Conservation (phyloP, 2,113 vertebrate species). For the Leptobrachium leishanense region DNA sequence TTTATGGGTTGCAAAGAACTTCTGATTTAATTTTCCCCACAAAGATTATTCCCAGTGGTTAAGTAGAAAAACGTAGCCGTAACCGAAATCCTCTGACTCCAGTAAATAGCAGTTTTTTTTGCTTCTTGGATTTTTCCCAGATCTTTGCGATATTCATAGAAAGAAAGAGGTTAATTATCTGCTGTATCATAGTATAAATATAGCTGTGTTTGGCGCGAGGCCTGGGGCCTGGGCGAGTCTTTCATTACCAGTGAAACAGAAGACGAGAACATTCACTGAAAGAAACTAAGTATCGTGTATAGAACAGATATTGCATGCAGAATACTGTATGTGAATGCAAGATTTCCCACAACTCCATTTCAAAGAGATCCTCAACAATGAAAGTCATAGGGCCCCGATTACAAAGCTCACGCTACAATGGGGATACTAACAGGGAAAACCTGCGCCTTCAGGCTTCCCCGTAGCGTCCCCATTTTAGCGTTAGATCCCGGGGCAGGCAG, state of each 20-base stretch:
- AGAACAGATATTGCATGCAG: background rate
- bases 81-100: background rate
- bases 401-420: too few relatives aligned
- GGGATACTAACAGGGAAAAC: too few relatives aligned
- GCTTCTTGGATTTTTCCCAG: background rate
- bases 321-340: too few relatives aligned
- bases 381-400: too few relatives aligned
- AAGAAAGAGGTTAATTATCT: conserved; percentile 26
- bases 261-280: background rate
- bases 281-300: background rate
- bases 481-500: too few relatives aligned
- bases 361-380: too few relatives aligned
- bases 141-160: background rate
- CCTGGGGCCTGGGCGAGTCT: conserved; percentile 33
- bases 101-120: background rate
- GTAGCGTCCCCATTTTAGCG: too few relatives aligned
- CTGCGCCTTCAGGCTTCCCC: too few relatives aligned
- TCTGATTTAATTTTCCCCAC: background rate
- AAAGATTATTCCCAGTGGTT: background rate
- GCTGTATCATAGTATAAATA: conserved; percentile 41
- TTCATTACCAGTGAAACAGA: conserved; percentile 5
- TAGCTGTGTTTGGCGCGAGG: conserved; percentile 20
- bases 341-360: too few relatives aligned
- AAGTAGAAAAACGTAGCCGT: background rate
- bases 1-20: background rate